Percentiles rank a stretch among this genome's conserved stretches.
These are phyloP conservation scores for Smutsia temminckii DNA, from an alignment of 2,797 vertebrate genomes.

Conservation along the genomic window DNA sequence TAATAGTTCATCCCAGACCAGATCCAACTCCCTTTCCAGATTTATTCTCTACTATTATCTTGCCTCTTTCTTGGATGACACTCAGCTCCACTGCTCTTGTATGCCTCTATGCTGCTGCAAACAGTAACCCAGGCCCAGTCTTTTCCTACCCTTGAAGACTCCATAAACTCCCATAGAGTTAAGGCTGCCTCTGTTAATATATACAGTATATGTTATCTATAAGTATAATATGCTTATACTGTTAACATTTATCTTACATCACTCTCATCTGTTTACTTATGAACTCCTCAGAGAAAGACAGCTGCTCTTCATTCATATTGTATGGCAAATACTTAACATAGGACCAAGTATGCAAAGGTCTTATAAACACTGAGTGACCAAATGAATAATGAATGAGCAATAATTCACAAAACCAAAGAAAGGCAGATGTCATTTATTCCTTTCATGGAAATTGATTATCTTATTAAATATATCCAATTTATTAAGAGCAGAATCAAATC, in stretches of 20 bases:
- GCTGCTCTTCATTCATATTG: neutral
- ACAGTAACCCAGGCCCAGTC: neutral
- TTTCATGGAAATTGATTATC: neutral
- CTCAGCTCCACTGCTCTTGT: neutral
- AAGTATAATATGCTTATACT: neutral
- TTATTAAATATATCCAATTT: slow-evolving; percentile 17
- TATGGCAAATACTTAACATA: neutral
- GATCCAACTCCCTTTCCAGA: neutral
- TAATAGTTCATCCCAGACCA: neutral
- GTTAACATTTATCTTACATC: neutral
- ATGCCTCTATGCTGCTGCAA: neutral
- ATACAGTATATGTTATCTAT: too few relatives aligned
- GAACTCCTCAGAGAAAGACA: neutral
- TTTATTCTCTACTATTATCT: neutral
- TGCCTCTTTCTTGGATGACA: neutral
- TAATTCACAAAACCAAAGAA: neutral
- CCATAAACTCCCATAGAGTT: neutral
- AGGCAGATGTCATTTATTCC: neutral
- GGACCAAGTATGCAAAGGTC: neutral
- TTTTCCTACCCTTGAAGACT: neutral
- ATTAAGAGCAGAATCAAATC: neutral
- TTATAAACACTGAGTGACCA: neutral
- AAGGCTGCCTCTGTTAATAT: neutral
- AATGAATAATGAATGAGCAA: neutral
- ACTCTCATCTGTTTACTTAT: neutral